Conservation (phyloP, 2,113 vertebrate genomes). For the Actenoides hombroni region DNA sequence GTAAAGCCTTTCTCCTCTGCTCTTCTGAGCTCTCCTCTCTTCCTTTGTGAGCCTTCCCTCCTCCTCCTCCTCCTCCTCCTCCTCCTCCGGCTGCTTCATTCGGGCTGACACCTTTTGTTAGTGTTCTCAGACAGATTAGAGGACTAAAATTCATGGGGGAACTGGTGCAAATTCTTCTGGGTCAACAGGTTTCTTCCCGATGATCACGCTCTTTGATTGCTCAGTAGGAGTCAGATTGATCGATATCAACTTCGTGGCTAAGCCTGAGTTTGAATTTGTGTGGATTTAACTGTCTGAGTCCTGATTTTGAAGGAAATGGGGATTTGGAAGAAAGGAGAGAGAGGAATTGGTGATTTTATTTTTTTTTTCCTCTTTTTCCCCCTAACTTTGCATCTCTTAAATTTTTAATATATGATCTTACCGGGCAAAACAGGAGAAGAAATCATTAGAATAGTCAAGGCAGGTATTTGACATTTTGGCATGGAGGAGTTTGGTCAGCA, state of each 20-base stretch:
- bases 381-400: neutral
- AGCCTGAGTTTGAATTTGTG: neutral
- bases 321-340: neutral
- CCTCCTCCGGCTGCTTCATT: slow-evolving; percentile 45
- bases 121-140: slow-evolving; percentile 74
- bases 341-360: neutral
- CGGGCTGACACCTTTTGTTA: slow-evolving; percentile 82
- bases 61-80: neutral
- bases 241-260: slow-evolving; percentile 48
- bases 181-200: slow-evolving; percentile 82
- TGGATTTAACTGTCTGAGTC: slow-evolving; percentile 5
- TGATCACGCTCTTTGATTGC: slow-evolving; percentile 84
- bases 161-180: slow-evolving; percentile 84
- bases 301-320: neutral
- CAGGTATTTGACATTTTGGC: neutral
- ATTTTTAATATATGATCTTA: neutral
- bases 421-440: neutral
- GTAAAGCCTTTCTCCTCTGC: neutral
- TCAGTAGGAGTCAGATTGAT: slow-evolving; percentile 83
- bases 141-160: slow-evolving; percentile 70
- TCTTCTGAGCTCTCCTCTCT: slow-evolving; percentile 15
- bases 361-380: neutral
- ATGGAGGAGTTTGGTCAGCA: neutral
- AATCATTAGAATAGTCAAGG: neutral
- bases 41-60: slow-evolving; percentile 10